phyloP scores from a whole-genome alignment of 2,113 vertebrate species.

The Coreoperca whiteheadi region DNA sequence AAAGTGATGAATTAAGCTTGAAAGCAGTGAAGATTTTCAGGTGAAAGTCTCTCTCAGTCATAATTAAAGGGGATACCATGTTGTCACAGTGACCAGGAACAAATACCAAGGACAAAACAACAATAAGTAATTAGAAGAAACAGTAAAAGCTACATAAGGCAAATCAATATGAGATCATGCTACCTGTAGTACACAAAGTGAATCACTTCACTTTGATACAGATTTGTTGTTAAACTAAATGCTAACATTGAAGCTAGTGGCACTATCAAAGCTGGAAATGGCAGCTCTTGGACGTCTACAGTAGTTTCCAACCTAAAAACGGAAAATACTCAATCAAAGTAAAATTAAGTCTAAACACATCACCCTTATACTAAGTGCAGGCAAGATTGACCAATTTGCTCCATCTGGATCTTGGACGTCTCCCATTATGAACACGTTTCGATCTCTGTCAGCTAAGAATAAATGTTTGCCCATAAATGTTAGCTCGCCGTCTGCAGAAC shows the following conservation, averaged over 20 bases:
- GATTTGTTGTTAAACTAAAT: background rate
- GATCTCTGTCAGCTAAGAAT: conserved; percentile 51
- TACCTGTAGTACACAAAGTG: background rate
- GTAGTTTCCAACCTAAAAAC: background rate
- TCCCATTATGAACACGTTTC: conserved; percentile 40
- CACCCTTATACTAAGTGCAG: background rate
- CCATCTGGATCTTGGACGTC: conserved; percentile 40
- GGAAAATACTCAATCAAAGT: conserved; percentile 18
- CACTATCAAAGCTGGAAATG: conserved; percentile 3
- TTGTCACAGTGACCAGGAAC: too few species aligned
- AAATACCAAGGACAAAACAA: background rate
- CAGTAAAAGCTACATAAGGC: background rate
- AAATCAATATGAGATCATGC: background rate
- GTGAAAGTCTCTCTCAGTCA: too few species aligned
- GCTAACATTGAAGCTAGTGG: background rate
- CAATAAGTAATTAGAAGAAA: background rate
- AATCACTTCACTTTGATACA: background rate
- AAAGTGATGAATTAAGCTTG: background rate
- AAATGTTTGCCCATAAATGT: conserved; percentile 52
- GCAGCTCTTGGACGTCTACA: background rate
- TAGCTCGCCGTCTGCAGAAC: conserved; percentile 32
- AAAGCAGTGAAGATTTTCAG: background rate
- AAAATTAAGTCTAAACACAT: conserved; percentile 20
- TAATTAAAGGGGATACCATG: too few species aligned
- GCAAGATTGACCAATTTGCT: conserved; percentile 20